These are phyloP conservation scores for Acleris cristana DNA, from an alignment of 2,888 invertebrate species.

Conservation along the genomic window DNA sequence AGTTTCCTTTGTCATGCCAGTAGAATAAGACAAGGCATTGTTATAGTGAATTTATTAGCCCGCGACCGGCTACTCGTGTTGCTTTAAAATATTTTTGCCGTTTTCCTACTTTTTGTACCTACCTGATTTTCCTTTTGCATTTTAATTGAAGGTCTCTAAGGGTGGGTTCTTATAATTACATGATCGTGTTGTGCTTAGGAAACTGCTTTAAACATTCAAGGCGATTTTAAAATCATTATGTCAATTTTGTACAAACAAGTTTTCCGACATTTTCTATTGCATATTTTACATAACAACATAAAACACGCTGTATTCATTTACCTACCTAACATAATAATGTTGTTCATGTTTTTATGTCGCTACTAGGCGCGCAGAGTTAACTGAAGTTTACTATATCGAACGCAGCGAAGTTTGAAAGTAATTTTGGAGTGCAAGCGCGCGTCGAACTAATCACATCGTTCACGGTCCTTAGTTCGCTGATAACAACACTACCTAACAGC, in stretches of 20 bases:
- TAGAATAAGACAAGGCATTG: slow-evolving; percentile 69
- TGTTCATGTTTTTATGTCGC: slow-evolving; percentile 40
- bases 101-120: slow-evolving; percentile 53
- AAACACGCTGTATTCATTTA: slow-evolving; percentile 3
- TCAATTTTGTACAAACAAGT: not conserved
- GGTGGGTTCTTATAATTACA: slow-evolving; percentile 2
- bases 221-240: slow-evolving; percentile 13
- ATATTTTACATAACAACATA: slow-evolving; percentile 1
- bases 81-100: slow-evolving; percentile 41
- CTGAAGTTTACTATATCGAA: slow-evolving; percentile 62
- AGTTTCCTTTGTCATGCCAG: slow-evolving; percentile 79
- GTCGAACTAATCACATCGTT: slow-evolving; percentile 81
- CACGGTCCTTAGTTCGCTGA: slow-evolving; percentile 76
- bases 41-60: slow-evolving; percentile 74
- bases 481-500: slow-evolving; percentile 55
- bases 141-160: slow-evolving; percentile 20
- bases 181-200: slow-evolving; percentile 11
- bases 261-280: not conserved
- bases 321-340: slow-evolving; percentile 1
- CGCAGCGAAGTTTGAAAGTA: slow-evolving; percentile 73
- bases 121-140: slow-evolving; percentile 25
- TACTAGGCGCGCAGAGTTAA: slow-evolving; percentile 61
- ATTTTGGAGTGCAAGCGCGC: slow-evolving; percentile 80
- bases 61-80: slow-evolving; percentile 51
- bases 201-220: slow-evolving; percentile 21